Conservation (phyloP, 2,888 invertebrate genomes). For the Eupithecia pulchellata region DNA sequence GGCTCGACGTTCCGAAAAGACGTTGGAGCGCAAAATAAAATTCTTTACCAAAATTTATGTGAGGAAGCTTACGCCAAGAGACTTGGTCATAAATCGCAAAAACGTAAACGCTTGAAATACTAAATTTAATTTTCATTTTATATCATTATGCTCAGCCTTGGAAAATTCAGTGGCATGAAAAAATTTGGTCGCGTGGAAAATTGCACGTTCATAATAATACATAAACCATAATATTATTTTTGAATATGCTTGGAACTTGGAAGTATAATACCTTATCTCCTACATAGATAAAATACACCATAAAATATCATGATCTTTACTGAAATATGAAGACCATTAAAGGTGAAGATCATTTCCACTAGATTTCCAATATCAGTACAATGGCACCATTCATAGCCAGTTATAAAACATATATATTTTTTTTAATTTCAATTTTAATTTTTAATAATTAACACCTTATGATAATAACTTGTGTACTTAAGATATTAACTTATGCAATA, state of each 20-base stretch:
- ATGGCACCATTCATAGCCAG: too few relatives aligned
- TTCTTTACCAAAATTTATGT: slow-evolving; percentile 39
- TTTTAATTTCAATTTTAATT: too few relatives aligned
- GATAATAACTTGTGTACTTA: too few relatives aligned
- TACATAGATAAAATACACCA: not conserved
- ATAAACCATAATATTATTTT: slow-evolving; percentile 46
- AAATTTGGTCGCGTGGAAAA: slow-evolving; percentile 47
- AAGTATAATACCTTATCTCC: not conserved
- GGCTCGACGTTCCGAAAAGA: slow-evolving; percentile 17
- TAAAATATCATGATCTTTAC: not conserved
- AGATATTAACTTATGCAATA: too few relatives aligned
- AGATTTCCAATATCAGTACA: not conserved
- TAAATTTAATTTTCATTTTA: slow-evolving; percentile 48
- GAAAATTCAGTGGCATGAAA: slow-evolving; percentile 46
- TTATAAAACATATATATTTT: too few relatives aligned
- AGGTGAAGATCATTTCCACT: not conserved
- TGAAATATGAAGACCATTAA: not conserved
- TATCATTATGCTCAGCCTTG: slow-evolving; percentile 43
- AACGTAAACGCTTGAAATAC: slow-evolving; percentile 44
- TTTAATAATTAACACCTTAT: too few relatives aligned
- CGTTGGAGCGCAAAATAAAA: slow-evolving; percentile 28
- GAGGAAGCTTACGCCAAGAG: slow-evolving; percentile 43
- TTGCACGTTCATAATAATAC: slow-evolving; percentile 42
- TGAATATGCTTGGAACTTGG: slow-evolving; percentile 32
- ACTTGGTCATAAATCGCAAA: slow-evolving; percentile 43